Evolutionary conservation across 2,888 invertebrate genomes (phyloP).

Genomic region (Synanthedon formicaeformis): DNA sequence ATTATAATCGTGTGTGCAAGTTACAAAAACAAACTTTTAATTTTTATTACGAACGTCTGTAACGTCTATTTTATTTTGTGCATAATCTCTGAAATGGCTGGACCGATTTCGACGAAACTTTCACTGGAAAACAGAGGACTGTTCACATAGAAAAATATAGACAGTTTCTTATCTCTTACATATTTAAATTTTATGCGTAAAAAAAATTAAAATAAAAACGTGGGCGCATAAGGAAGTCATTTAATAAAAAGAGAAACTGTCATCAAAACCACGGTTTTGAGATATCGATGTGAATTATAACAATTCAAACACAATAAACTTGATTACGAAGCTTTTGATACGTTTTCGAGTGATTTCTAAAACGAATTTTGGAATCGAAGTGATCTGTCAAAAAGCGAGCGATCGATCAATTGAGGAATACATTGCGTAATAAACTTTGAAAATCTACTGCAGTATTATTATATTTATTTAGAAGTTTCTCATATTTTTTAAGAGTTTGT

Average conservation of each 20-base stretch:
- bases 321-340: constrained; percentile 44
- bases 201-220: no score
- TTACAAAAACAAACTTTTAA: no score
- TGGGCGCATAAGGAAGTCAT: neutral
- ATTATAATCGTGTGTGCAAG: no score
- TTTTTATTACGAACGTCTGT: no score
- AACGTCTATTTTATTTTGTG: no score
- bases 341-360: constrained; percentile 26
- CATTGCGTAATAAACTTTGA: neutral
- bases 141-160: no score
- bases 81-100: no score
- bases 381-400: constrained; percentile 40
- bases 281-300: constrained; percentile 15
- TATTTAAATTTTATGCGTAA: no score
- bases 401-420: constrained; percentile 30
- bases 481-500: neutral
- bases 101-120: no score
- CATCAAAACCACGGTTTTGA: neutral
- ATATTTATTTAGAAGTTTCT: neutral
- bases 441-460: neutral
- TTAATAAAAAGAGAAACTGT: neutral
- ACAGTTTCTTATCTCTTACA: no score
- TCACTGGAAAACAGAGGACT: no score
- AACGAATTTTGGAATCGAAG: constrained; percentile 36
- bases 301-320: constrained; percentile 36